Conservation (phyloP, 37 sponge, comb jelly and placozoan genomes). For the Ianthella basta region DNA sequence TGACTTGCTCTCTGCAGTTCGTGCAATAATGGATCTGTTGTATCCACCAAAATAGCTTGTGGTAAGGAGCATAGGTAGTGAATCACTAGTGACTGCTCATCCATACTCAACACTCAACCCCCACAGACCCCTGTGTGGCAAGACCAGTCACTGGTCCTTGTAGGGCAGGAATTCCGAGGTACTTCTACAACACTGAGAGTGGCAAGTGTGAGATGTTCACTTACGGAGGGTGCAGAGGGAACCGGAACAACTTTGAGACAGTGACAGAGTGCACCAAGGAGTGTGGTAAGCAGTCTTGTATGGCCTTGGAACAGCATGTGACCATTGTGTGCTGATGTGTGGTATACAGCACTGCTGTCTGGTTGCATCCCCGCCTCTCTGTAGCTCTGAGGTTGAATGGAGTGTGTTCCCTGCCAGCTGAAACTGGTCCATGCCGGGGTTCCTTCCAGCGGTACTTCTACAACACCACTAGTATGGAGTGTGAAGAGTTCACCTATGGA, state of each 20-base stretch:
- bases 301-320: neutral
- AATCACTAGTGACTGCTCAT: no score
- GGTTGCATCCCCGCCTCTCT: neutral
- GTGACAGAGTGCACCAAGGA: neutral
- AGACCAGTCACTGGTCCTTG: constrained; percentile 15
- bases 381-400: neutral
- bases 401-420: neutral
- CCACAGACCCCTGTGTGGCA: neutral
- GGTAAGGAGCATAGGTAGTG: no score
- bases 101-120: neutral
- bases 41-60: neutral
- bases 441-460: constrained; percentile 1
- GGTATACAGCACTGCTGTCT: neutral
- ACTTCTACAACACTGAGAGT: neutral
- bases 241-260: constrained; percentile 15
- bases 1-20: neutral
- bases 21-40: neutral
- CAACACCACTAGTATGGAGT: constrained; percentile 16
- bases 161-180: neutral
- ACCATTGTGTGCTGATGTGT: neutral
- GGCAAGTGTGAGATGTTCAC: constrained; percentile 3
- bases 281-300: neutral
- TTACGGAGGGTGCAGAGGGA: constrained; percentile 24
- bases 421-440: constrained; percentile 11
- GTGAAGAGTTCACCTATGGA: constrained; percentile 48